These are phyloP conservation scores for Eurystomus glaucurus DNA, from an alignment of 2,797 vertebrate genomes.

Conservation along the genomic window DNA sequence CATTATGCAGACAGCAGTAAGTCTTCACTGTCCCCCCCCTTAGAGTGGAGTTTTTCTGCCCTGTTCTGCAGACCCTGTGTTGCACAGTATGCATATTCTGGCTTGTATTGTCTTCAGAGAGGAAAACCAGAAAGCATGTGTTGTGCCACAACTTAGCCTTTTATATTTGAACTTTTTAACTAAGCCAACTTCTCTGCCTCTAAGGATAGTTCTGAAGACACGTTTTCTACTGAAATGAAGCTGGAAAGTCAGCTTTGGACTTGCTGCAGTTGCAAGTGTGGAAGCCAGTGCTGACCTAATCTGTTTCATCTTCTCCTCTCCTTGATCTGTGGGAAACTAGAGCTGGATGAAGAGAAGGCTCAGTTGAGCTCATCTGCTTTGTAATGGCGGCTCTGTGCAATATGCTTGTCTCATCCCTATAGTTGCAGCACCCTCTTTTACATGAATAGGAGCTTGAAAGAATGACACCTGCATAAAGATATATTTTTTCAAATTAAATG, in stretches of 20 bases:
- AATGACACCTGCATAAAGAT: background rate
- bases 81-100: background rate
- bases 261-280: background rate
- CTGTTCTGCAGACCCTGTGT: background rate
- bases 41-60: background rate
- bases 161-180: background rate
- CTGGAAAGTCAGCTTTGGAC: background rate
- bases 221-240: background rate
- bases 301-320: background rate
- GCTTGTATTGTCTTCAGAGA: background rate
- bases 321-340: background rate
- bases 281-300: background rate
- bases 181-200: background rate
- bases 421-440: background rate
- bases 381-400: background rate
- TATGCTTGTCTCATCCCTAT: accelerated
- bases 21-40: background rate
- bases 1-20: background rate
- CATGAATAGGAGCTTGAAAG: background rate
- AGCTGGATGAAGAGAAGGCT: background rate
- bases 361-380: background rate
- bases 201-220: background rate
- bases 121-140: background rate
- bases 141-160: background rate
- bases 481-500: background rate